phyloP scores from a whole-genome alignment of 1,140 invertebrate genomes.

The Nomia melanderi region DNA sequence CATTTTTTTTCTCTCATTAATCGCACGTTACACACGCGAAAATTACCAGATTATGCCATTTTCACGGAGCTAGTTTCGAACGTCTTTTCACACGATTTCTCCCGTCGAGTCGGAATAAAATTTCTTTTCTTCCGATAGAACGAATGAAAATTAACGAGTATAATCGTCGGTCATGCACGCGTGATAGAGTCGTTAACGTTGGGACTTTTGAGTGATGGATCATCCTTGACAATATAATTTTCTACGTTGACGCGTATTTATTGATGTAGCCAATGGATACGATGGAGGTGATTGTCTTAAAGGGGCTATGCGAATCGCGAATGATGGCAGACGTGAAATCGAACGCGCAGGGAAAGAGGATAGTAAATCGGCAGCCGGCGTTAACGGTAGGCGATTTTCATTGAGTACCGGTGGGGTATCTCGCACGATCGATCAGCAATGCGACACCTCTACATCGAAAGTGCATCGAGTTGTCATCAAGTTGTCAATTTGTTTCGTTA shows the following conservation, averaged over 20 bases:
- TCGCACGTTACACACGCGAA: neutral
- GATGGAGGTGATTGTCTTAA: neutral
- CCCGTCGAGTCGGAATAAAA: neutral
- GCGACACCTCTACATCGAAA: slow-evolving; percentile 27
- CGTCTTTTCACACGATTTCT: neutral
- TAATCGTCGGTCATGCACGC: too few species aligned
- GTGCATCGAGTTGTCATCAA: slow-evolving; percentile 40
- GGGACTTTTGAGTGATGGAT: neutral
- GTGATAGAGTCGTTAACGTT: too few species aligned
- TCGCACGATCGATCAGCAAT: slow-evolving; percentile 30
- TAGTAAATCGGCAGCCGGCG: neutral
- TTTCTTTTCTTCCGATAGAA: too few species aligned
- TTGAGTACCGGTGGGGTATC: slow-evolving; percentile 5
- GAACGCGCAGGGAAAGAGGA: neutral
- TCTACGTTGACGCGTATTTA: neutral
- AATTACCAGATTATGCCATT: too few species aligned
- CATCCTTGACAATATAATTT: neutral
- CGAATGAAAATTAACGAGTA: neutral
- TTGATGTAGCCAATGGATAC: too few species aligned
- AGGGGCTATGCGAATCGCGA: slow-evolving; percentile 17
- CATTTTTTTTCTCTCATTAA: neutral
- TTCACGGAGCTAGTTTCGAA: neutral
- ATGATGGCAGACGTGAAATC: slow-evolving; percentile 24
- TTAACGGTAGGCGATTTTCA: slow-evolving; percentile 23
- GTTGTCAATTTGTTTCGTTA: slow-evolving; percentile 39